Evolutionary conservation across 2,113 vertebrate species (phyloP), one percentile per base, ranked within the genome.

Genomic region (Mobula hypostoma): DNA sequence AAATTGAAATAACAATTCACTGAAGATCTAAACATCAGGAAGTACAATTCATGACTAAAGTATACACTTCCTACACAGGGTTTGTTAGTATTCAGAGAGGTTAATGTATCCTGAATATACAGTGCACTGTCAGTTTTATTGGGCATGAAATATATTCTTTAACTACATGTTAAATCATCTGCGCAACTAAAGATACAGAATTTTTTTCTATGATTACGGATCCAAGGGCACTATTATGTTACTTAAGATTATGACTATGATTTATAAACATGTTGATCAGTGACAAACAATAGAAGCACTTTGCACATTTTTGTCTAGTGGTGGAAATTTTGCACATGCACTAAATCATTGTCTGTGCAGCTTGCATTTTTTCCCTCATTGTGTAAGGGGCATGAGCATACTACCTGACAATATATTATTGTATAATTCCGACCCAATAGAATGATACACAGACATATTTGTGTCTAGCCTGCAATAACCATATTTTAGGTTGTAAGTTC

Each of bases 311-410:
- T 9, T 63, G 85, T 88, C 21, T 88, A n/a, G 12, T 61, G 36
- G 58, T n/a, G 85, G 85, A 66, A 32, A 32, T n/a, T 1, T 0
- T 88, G 61, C 14, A 32, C 29, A 66, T 88, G 1, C 3, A 48
- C 48, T 48, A n/a, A 88, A n/a, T 63, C 85, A 63, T 29, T 29
- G 29, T 32, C 14, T 12, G 29, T 7, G 9, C 14, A 88, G 29
- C 15, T 11, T 88, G 58, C 11, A n/a, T 63, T 88, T 88, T 88
- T 88, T 83, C 63, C 14, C 61, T 88, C 85, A 88, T 88, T 88
- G 66, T 66, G 19, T 15, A 83, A 88, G 27, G n/a, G 61, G 12
- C 63, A 29, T 66, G 29, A 66, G 61, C 1, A 88, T 88, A 61
- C 36, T 36, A 36, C 36, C 36, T 36, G 36, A 88, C 63, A 88